A percentile compares a stretch with the other conserved stretches of the same genome.
Conservation (phyloP, 2,888 invertebrate species). For the Drosophila austrosaltans region DNA sequence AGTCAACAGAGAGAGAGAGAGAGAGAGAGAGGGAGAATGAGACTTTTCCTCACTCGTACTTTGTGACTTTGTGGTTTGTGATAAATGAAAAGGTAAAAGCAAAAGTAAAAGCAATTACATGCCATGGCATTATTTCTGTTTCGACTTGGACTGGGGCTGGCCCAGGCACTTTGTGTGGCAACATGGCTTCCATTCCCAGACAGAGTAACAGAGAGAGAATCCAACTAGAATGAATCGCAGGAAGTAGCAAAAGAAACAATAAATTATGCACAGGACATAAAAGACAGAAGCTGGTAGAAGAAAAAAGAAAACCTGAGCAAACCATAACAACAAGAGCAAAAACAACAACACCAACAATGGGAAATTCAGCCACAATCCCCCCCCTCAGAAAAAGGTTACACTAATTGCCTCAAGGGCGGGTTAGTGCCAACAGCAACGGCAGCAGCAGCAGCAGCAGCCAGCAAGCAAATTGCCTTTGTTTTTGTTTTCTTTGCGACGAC, state of each 20-base stretch:
- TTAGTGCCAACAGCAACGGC: conserved; percentile 28
- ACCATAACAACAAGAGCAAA: conserved; percentile 41
- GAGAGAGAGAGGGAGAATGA: not conserved
- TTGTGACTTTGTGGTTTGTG: conserved; percentile 56
- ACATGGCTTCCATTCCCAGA: conserved; percentile 65
- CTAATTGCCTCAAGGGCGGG: conserved; percentile 67
- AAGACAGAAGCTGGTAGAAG: conserved; percentile 64
- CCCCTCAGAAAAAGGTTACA: conserved; percentile 55
- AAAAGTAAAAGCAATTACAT: conserved; percentile 67
- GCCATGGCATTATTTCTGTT: conserved; percentile 27
- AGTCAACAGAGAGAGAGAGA: conserved; percentile 21
- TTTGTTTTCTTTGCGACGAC: conserved; percentile 59
- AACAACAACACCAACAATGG: conserved; percentile 19
- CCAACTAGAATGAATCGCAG: conserved; percentile 26
- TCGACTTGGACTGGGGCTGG: not conserved
- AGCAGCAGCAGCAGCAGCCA: conserved; percentile 30
- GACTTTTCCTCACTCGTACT: conserved; percentile 48
- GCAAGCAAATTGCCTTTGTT: conserved; percentile 57
- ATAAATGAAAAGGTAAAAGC: conserved; percentile 45
- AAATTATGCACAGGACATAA: conserved; percentile 73
- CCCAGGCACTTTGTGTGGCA: conserved; percentile 26
- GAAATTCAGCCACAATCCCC: conserved; percentile 53
- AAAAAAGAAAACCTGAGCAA: conserved; percentile 44
- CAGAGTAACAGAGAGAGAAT: conserved; percentile 39
- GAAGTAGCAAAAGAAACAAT: conserved; percentile 59